These are phyloP conservation scores for Plecotus auritus DNA, from an alignment of 2,113 vertebrate genomes.

Conservation along the genomic window DNA sequence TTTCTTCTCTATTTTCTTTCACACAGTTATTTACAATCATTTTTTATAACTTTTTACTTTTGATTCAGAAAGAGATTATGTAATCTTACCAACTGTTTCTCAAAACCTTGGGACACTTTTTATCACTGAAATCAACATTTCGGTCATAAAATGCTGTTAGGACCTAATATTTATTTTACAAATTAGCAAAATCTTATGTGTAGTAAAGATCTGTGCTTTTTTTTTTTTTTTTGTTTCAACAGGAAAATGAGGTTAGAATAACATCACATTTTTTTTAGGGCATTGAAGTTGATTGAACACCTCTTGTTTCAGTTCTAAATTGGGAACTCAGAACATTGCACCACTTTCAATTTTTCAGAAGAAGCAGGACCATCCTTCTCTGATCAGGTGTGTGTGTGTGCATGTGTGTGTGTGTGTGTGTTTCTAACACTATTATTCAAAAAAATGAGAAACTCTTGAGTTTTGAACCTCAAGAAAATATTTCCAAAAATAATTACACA, in stretches of 20 bases:
- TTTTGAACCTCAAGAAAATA: neutral
- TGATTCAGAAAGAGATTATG: neutral
- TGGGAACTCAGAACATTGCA: neutral
- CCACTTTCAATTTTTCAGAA: neutral
- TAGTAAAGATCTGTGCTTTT: neutral
- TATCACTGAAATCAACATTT: neutral
- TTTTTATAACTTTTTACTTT: neutral
- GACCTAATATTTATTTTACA: neutral
- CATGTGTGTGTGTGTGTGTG: neutral
- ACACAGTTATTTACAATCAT: neutral
- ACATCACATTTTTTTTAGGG: neutral
- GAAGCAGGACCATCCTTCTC: conserved; percentile 1
- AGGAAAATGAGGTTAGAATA: neutral
- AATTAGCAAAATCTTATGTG: neutral
- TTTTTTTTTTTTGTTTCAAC: conserved; percentile 8
- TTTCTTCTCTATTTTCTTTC: neutral
- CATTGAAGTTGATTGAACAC: neutral
- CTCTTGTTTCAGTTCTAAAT: neutral
- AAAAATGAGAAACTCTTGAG: neutral
- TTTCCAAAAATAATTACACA: neutral
- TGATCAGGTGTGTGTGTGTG: conserved; percentile 53
- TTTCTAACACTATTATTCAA: neutral
- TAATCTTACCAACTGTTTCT: neutral
- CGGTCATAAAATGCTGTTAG: neutral
- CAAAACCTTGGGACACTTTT: neutral